These are phyloP conservation scores for Drosophila helvetica DNA, from an alignment of 2,888 invertebrate genomes.

Conservation along the genomic window DNA sequence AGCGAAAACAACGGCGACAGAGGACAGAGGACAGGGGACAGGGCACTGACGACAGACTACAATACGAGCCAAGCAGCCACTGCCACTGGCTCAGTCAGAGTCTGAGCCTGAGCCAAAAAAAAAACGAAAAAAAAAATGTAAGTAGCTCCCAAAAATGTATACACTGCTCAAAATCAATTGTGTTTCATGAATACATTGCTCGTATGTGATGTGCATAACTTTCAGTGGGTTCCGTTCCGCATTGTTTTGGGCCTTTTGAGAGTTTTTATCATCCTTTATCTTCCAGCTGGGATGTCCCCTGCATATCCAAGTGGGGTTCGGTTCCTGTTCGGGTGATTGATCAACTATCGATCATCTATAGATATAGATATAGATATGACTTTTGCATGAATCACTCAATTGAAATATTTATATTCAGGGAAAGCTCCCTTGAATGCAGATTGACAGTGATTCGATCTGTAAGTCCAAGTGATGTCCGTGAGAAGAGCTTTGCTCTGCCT, in stretches of 20 bases:
- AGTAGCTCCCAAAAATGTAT: slow-evolving; percentile 73
- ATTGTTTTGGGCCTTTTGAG: slow-evolving; percentile 34
- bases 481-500: too few relatives aligned
- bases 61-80: slow-evolving; percentile 51
- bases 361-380: neutral
- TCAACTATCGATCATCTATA: neutral
- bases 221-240: slow-evolving; percentile 15
- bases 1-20: slow-evolving; percentile 64
- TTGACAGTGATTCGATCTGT: too few relatives aligned
- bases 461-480: neutral
- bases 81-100: slow-evolving; percentile 29
- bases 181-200: slow-evolving; percentile 25
- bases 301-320: slow-evolving; percentile 17
- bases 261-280: slow-evolving; percentile 35
- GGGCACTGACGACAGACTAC: slow-evolving; percentile 46
- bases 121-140: slow-evolving; percentile 41
- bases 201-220: slow-evolving; percentile 37
- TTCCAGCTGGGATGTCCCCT: slow-evolving; percentile 12
- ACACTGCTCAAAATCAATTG: slow-evolving; percentile 63
- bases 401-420: neutral
- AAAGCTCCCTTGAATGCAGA: neutral
- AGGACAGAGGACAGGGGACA: slow-evolving; percentile 33
- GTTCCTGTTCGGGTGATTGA: neutral
- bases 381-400: slow-evolving; percentile 15
- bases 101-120: slow-evolving; percentile 37